phyloP scores from a whole-genome alignment of 1,140 invertebrate species.

The Drosophila parvula region DNA sequence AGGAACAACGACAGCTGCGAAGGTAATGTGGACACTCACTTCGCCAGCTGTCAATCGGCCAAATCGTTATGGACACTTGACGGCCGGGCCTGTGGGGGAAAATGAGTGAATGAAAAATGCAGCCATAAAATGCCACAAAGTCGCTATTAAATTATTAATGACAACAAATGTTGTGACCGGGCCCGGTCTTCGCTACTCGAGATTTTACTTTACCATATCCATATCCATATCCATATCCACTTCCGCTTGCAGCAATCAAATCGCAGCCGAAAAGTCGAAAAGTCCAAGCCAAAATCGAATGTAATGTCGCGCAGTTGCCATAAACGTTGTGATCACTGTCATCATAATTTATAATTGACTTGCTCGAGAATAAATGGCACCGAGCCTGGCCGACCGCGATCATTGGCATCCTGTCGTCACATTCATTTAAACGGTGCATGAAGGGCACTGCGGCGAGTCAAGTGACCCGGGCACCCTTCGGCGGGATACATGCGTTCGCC shows the following conservation, averaged over 20 bases:
- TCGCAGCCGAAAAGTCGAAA: neutral
- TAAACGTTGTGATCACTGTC: conserved; percentile 47
- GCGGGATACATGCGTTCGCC: neutral
- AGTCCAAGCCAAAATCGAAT: conserved; percentile 6
- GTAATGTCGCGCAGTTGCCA: conserved; percentile 39
- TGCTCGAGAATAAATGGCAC: conserved; percentile 57
- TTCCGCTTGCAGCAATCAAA: conserved; percentile 5
- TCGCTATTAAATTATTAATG: conserved; percentile 69
- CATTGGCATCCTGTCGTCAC: conserved; percentile 72
- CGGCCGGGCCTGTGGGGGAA: conserved; percentile 1
- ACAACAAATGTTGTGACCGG: conserved; percentile 68
- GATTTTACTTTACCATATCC: conserved; percentile 5
- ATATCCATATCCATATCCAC: neutral
- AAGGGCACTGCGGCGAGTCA: conserved; percentile 17
- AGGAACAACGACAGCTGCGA: conserved; percentile 2
- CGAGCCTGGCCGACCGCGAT: conserved; percentile 23
- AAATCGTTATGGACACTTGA: conserved; percentile 75
- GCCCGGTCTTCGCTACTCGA: conserved; percentile 12
- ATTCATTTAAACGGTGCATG: conserved; percentile 61
- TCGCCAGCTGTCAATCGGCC: conserved; percentile 72
- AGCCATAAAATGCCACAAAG: conserved; percentile 63
- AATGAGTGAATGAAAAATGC: conserved; percentile 24
- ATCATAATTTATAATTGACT: conserved; percentile 65
- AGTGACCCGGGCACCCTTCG: conserved; percentile 43
- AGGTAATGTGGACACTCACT: conserved; percentile 66